A percentile compares a stretch with the other conserved stretches of the same genome.
Conservation (phyloP, 2,888 invertebrate species). For the Diarsia rubi region DNA sequence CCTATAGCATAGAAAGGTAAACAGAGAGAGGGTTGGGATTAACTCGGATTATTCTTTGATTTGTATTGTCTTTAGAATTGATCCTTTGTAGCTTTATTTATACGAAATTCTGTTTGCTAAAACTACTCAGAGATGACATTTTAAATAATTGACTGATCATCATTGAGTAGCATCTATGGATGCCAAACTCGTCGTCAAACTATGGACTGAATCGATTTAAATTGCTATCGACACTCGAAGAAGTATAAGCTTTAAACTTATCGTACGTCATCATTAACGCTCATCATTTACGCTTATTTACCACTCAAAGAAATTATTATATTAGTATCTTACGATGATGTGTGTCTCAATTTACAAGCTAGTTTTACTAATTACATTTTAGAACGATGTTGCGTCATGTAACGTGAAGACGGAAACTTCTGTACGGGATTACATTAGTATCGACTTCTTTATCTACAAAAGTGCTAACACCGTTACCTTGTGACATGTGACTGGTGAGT, state of each 20-base stretch:
- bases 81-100: background rate
- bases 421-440: background rate
- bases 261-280: no score
- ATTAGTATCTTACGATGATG: no score
- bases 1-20: no score
- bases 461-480: background rate
- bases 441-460: background rate
- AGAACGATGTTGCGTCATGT: background rate
- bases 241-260: background rate
- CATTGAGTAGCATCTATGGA: background rate
- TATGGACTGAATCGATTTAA: background rate
- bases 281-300: background rate
- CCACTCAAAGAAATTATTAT: no score
- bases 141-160: background rate
- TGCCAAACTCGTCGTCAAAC: background rate
- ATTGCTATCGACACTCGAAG: background rate
- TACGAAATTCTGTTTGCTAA: background rate
- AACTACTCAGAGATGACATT: background rate
- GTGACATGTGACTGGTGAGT: no score
- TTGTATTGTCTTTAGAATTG: background rate
- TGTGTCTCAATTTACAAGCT: background rate
- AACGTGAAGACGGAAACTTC: background rate
- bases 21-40: background rate
- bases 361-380: slow-evolving; percentile 1
- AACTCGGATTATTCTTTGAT: background rate